Evolutionary conservation across 1,140 invertebrate genomes (phyloP).

Genomic region (Drosophila fuyamai): DNA sequence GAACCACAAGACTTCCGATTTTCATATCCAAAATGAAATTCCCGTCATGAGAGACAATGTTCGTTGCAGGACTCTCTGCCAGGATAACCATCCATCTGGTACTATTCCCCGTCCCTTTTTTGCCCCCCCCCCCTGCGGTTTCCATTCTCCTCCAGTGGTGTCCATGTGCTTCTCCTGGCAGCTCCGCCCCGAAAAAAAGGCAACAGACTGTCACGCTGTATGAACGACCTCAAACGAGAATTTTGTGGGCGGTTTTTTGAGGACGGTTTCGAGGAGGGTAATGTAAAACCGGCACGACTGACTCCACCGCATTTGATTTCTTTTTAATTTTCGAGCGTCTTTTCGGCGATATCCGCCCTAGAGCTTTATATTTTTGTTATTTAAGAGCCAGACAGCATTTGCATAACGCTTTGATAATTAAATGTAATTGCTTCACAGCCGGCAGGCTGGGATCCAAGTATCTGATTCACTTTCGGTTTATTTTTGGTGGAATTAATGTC

Average conservation of each 20-base stretch:
- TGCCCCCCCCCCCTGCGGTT: slow-evolving; percentile 6
- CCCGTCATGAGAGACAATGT: not conserved
- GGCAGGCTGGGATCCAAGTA: slow-evolving; percentile 18
- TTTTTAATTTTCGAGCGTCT: slow-evolving; percentile 26
- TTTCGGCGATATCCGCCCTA: slow-evolving; percentile 1
- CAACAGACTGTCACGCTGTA: slow-evolving; percentile 39
- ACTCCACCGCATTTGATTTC: slow-evolving; percentile 39
- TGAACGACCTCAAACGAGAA: slow-evolving; percentile 37
- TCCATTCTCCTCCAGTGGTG: slow-evolving; percentile 6
- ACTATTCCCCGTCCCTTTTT: not conserved
- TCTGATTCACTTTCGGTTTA: slow-evolving; percentile 14
- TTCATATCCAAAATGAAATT: slow-evolving; percentile 10
- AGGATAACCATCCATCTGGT: slow-evolving; percentile 25
- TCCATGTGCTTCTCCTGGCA: slow-evolving; percentile 27
- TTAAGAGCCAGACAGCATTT: slow-evolving; percentile 33
- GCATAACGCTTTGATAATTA: slow-evolving; percentile 67
- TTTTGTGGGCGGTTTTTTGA: slow-evolving; percentile 2
- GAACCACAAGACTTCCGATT: slow-evolving; percentile 5
- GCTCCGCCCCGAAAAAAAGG: slow-evolving; percentile 1
- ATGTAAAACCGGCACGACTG: slow-evolving; percentile 6
- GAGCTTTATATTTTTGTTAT: slow-evolving; percentile 17
- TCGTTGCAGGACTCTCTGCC: not conserved
- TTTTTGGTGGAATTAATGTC: slow-evolving; percentile 12
- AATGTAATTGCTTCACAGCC: slow-evolving; percentile 62
- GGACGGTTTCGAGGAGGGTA: not conserved